Evolutionary conservation across 2,888 invertebrate species (phyloP).

Genomic region (Macrophya alboannulata): DNA sequence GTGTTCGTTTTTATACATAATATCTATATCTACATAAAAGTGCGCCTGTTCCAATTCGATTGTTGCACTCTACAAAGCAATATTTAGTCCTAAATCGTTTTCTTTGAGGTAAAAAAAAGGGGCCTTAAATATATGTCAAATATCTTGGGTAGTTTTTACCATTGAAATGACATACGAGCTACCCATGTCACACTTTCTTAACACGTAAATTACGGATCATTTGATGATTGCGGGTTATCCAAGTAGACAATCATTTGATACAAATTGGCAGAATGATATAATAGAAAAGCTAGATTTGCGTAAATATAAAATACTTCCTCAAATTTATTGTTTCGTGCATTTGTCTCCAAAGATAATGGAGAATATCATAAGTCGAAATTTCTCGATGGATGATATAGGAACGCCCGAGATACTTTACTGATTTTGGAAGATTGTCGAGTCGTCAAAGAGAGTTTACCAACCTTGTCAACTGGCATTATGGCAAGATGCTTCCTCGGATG

Average conservation of each 20-base stretch:
- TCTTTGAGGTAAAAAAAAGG: background rate
- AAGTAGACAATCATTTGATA: background rate
- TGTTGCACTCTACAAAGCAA: conserved; percentile 44
- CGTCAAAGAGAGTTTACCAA: conserved; percentile 67
- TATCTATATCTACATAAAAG: background rate
- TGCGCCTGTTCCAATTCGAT: conserved; percentile 22
- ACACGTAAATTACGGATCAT: conserved; percentile 5
- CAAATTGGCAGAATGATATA: background rate
- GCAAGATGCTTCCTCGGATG: conserved; percentile 89
- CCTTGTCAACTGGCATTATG: conserved; percentile 87
- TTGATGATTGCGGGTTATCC: background rate
- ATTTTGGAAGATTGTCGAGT: background rate
- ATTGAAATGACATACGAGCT: background rate
- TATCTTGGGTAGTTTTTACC: too few species aligned
- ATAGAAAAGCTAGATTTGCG: background rate
- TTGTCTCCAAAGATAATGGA: background rate
- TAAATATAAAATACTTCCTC: background rate
- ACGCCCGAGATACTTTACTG: background rate
- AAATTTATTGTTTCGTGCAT: too few species aligned
- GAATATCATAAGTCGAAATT: background rate
- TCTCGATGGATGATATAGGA: background rate
- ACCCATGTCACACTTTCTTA: background rate
- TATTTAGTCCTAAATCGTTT: background rate
- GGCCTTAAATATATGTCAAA: background rate
- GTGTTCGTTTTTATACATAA: conserved; percentile 4